phyloP scores from a whole-genome alignment of 37 sponge, comb jelly and placozoan species.

The Axinella damicornis region DNA sequence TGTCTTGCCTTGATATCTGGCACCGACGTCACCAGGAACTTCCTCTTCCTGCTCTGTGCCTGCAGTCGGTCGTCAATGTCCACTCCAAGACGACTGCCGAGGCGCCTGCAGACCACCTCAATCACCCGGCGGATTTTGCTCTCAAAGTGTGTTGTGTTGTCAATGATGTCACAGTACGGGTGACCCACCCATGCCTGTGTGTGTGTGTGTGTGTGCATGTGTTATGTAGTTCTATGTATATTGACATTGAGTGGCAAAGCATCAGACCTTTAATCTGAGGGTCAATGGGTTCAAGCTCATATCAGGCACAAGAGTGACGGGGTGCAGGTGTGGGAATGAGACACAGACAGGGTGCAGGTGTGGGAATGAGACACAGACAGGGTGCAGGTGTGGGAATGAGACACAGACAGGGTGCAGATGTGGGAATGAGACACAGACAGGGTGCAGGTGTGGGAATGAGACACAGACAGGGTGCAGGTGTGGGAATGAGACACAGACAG shows the following conservation, averaged over 20 bases:
- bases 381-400: no score
- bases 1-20: conserved; percentile 34
- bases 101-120: conserved; percentile 56
- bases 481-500: no score
- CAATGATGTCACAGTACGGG: conserved; percentile 83
- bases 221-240: no score
- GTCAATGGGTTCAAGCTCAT: not conserved
- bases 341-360: no score
- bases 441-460: no score
- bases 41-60: conserved; percentile 74
- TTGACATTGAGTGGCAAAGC: not conserved
- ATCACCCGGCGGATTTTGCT: conserved; percentile 76
- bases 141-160: conserved; percentile 87
- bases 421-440: no score
- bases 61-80: conserved; percentile 70
- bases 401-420: no score
- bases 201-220: not conserved
- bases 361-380: no score
- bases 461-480: no score
- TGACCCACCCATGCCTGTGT: conserved; percentile 90
- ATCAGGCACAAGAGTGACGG: not conserved
- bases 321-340: no score
- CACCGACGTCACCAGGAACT: conserved; percentile 66
- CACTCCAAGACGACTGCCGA: conserved; percentile 48
- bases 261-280: conserved; percentile 19